These are phyloP conservation scores for Mesorhabditis sp. DNA, from an alignment of 2,888 invertebrate species.

Conservation along the genomic window DNA sequence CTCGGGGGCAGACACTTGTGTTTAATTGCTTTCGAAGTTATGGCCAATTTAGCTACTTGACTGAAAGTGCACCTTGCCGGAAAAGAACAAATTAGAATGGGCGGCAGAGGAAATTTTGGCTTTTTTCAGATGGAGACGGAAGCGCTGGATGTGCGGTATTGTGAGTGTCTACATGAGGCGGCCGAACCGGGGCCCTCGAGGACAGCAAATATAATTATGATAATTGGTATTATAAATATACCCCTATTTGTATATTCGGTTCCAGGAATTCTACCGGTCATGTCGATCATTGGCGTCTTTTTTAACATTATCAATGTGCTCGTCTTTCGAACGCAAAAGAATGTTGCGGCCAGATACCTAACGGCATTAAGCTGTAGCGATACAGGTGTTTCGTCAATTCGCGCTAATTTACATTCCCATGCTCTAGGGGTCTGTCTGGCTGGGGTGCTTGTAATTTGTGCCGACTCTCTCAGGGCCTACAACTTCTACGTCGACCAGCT, in stretches of 20 bases:
- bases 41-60: too few relatives aligned
- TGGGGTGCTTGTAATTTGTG: conserved; percentile 48
- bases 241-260: neutral
- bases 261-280: conserved; percentile 26
- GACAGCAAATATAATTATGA: conserved; percentile 1
- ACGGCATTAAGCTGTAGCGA: conserved; percentile 45
- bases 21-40: too few relatives aligned
- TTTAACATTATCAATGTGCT: conserved; percentile 46
- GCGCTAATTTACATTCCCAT: conserved; percentile 6
- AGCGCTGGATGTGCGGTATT: neutral
- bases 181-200: conserved; percentile 5
- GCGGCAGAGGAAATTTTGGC: too few relatives aligned
- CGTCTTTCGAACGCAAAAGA: conserved; percentile 32
- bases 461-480: conserved; percentile 47
- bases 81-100: too few relatives aligned
- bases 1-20: too few relatives aligned
- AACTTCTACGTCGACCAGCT: conserved; percentile 46
- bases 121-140: too few relatives aligned
- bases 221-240: neutral
- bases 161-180: conserved; percentile 6
- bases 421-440: conserved; percentile 48
- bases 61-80: too few relatives aligned
- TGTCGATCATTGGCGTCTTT: conserved; percentile 41
- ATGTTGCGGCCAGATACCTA: conserved; percentile 41
- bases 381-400: conserved; percentile 30